Base-by-base conservation (phyloP, 2,888 invertebrate genomes). In the Lymantria dispar region DNA sequence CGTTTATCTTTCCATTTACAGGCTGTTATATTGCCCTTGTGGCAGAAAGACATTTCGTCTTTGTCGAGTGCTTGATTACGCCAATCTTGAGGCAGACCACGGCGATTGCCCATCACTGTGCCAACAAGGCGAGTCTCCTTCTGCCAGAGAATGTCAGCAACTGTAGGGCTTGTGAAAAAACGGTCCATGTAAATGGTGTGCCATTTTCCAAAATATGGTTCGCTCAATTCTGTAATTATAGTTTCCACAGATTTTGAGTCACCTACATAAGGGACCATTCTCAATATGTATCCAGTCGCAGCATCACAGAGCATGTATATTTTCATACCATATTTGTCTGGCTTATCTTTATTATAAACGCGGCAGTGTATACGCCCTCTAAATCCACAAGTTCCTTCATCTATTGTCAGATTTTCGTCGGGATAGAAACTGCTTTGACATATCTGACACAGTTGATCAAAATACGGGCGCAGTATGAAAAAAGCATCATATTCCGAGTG, bases 81-180 rank as follows among this genome's bases (percentile, higher is more conserved):
- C 43, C 43, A 43, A 10, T 33, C 33, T 33, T 43, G 33, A 29
- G 43, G 43, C 33, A 43, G 11, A n/a, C 57, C 60, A 50, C 52
- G 48, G 30, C 54, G 41, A 33, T 57, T 57, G 45, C 30, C 42
- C 59, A 51, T 56, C 10, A 56, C 59, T n/a, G 56, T 59, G 47
- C 56, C 57, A 45, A 60, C 58, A 38, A 47, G 13, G 36, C 54
- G 46, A 47, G 54, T 56, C 10, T 54, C 38, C 3, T 51, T 33
- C 14, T 14, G 33, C 43, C 43, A 43, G 8, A 43, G 43, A 12
- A 33, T 9, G 43, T 43, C 43, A 8, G 33, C 33, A 10, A 43
- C 14, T 14, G 12, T 48, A 44, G 46, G 50, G 43, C 14, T 13
- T 14, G 43, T 42, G 33, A 43, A 43, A 43, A 43, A 43, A 8